Conservation (phyloP, 2,888 invertebrate genomes). For the Epirrhoe alternata region DNA sequence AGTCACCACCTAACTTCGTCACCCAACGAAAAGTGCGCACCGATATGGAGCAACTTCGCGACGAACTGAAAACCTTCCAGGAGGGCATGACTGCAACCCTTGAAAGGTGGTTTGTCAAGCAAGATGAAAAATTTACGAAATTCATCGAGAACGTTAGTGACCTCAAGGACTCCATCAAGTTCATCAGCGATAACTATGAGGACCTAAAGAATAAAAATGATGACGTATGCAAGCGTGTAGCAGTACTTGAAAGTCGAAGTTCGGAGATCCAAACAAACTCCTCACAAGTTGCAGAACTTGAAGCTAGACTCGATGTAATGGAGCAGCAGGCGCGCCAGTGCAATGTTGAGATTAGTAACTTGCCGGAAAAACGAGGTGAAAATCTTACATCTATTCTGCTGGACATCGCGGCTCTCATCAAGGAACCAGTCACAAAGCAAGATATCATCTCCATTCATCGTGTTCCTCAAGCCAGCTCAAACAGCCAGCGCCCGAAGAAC, state of each 20-base stretch:
- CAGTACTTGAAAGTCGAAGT: neutral
- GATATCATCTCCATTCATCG: neutral
- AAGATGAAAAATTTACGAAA: constrained; percentile 4
- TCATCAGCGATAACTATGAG: constrained; percentile 2
- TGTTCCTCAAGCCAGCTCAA: neutral
- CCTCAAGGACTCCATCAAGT: constrained; percentile 4
- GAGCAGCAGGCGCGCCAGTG: constrained; percentile 1
- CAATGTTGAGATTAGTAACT: constrained; percentile 3
- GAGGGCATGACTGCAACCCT: neutral
- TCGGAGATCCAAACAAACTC: neutral
- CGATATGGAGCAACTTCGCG: constrained; percentile 2
- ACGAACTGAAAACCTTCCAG: neutral
- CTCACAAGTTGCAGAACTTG: neutral
- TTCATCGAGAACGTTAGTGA: constrained; percentile 1
- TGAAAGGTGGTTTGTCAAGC: constrained; percentile 3
- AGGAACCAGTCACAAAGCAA: neutral
- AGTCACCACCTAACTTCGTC: constrained; percentile 3
- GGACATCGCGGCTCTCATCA: neutral
- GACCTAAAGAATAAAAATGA: constrained; percentile 1
- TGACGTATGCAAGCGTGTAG: neutral
- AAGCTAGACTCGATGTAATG: too few species aligned
- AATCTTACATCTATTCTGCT: neutral
- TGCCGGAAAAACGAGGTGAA: neutral
- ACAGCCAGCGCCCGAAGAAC: neutral
- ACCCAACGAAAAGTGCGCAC: neutral